Base-by-base conservation (phyloP, 2,113 vertebrate species). In the Sorex fumeus region DNA sequence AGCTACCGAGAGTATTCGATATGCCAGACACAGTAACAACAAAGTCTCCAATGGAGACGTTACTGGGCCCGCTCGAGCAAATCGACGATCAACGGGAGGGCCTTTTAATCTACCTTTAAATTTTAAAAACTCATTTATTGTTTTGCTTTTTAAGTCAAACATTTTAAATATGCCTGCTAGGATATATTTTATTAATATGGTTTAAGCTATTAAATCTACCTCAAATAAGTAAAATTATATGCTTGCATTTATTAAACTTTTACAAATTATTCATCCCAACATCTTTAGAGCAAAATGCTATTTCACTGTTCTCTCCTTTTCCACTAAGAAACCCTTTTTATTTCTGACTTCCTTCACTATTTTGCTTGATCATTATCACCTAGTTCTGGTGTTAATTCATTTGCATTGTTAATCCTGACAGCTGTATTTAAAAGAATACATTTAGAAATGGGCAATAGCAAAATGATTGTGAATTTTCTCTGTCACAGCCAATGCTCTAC, bases 211-310 rank as follows among this genome's bases (percentile, higher is more conserved):
- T 72, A 40, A n/a, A 34, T 64, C 34, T 89, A 69, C 21, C 43
- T 74, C 7, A 93, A 79, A 32, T 75, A 66, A 92, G 50, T 21
- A 77, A 87, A 92, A 74, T 72, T 80, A 23, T 15, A 64, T 72
- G 13, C 50, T 71, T 45, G 21, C 4, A 45, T 10, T 40, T 72
- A 84, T 91, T 40, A 45, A 87, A 43, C 30, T 19, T 50, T 60
- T 21, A 60, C 23, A 53, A 21, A 3, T 30, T 67, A 80, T 87
- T 87, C 10, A 36, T 12, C 11, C 25, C 19, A 25, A 23, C 6
- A 36, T 77, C 34, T 72, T 90, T 36, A 69, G 12, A 47, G 30
- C 16, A 79, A 78, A 72, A 79, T n/a, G 23, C 16, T 84, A 1
- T 18, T 62, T 40, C 16, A 15, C 11, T 40, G 1, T 40, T 32